phyloP scores from a whole-genome alignment of 2,888 invertebrate species.

The Graphium colonna region DNA sequence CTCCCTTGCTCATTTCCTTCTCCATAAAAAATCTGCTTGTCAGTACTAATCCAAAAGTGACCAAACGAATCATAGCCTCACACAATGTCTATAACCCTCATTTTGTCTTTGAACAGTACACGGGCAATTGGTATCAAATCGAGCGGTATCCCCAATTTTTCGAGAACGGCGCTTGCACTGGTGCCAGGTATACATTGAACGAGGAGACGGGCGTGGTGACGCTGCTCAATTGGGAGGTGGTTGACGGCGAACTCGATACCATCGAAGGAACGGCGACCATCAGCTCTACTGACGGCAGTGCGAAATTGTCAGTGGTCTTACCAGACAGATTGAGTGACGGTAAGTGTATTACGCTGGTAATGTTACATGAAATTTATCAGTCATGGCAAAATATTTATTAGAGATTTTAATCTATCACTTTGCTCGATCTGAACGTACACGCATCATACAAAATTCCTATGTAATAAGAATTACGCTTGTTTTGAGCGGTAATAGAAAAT shows the following conservation, averaged over 20 bases:
- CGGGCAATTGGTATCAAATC: constrained; percentile 64
- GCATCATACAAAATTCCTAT: too few relatives aligned
- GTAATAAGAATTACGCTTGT: too few relatives aligned
- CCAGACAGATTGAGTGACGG: constrained; percentile 43
- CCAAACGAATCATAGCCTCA: not conserved
- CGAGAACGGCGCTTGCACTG: constrained; percentile 49
- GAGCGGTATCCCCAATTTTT: constrained; percentile 53
- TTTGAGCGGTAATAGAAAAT: too few relatives aligned
- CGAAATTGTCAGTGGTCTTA: constrained; percentile 44
- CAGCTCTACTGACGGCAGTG: constrained; percentile 44
- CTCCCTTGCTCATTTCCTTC: too few relatives aligned
- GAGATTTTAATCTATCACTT: too few relatives aligned
- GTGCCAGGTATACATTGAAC: constrained; percentile 46
- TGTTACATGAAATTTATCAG: too few relatives aligned
- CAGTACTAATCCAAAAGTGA: not conserved
- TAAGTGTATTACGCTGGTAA: constrained; percentile 37
- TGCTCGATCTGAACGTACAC: too few relatives aligned
- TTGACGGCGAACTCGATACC: constrained; percentile 43
- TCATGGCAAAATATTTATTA: too few relatives aligned
- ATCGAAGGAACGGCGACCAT: constrained; percentile 50
- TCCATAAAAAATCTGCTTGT: too few relatives aligned
- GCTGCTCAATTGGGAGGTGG: constrained; percentile 60
- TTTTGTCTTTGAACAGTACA: constrained; percentile 45
- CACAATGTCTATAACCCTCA: constrained; percentile 7
- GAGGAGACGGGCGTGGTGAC: constrained; percentile 39